Base-by-base conservation (phyloP, 2,797 vertebrate genomes). In the Oreortyx pictus region DNA sequence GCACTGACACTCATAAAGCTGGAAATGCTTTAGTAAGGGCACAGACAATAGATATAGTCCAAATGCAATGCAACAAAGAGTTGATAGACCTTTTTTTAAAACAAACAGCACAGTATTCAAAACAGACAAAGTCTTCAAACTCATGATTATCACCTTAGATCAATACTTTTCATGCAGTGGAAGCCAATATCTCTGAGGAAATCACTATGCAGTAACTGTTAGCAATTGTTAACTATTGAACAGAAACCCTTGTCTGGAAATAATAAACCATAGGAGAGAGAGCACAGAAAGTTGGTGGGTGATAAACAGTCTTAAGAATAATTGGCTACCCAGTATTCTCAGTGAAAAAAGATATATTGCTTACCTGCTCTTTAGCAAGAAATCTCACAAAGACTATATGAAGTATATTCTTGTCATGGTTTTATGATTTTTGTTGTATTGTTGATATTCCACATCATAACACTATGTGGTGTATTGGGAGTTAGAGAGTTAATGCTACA, bases 241-340 rank as follows among this genome's bases (percentile, higher is more conserved):
- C 24, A 89, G 64, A 87, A 95, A 90, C 6, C 7, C 16, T 65
- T 80, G 47, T 82, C 75, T 93, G 81, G 91, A 89, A 90, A 83
- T 57, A 90, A 86, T 78, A 84, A 91, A 1, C 44, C 62, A 33
- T 27, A 74, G 52, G 82, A 87, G 50, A 88, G 57, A 90, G 31
- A 80, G 35, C 18, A 78, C 37, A 91, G 41, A 64, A 88, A 22
- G 52, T 50, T 57, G 37, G 10, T 9, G 49, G 35, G 43, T 75
- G 39, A 74, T 27, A 92, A 52, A 64, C 29, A 73, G 41, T 50
- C 60, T 79, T 85, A 85, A 95, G 85, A 81, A 37, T 35, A 72
- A 89, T 50, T 61, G 20, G 41, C 39, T 90, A 14, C 11, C 20
- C 72, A 12, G 11, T 70, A 61, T 74, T 80, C 46, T 67, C 73